Evolutionary conservation across 2,888 invertebrate genomes (phyloP).

Genomic region (Actias luna): DNA sequence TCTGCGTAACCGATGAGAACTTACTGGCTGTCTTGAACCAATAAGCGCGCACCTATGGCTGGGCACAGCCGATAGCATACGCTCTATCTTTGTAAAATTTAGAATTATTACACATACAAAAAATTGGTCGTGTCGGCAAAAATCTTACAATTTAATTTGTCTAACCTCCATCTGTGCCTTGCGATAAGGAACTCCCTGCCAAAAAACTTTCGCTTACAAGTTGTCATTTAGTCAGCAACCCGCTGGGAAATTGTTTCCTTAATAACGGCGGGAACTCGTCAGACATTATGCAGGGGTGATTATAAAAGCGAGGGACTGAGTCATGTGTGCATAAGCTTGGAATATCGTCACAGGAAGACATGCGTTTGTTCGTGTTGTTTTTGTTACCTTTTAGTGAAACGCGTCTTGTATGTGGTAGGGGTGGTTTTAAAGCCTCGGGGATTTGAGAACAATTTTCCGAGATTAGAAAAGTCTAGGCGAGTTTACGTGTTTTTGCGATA

Average conservation of each 20-base stretch:
- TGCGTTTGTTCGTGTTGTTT: background rate
- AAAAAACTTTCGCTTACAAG: background rate
- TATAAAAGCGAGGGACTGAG: slow-evolving; percentile 29
- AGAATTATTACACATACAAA: no score
- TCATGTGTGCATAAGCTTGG: slow-evolving; percentile 4
- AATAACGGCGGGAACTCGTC: slow-evolving; percentile 38
- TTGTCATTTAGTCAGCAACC: background rate
- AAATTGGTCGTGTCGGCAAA: no score
- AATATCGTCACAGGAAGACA: background rate
- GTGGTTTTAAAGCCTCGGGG: background rate
- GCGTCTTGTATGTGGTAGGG: background rate
- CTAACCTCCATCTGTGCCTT: no score
- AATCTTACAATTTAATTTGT: no score
- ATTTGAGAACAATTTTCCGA: background rate
- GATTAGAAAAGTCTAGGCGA: background rate
- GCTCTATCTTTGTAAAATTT: no score
- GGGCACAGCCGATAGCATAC: no score
- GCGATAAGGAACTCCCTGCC: no score
- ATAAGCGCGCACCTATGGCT: no score
- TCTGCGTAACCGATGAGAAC: no score
- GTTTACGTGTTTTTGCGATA: background rate
- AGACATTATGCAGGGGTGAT: slow-evolving; percentile 39
- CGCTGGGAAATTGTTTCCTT: slow-evolving; percentile 17
- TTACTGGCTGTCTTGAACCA: no score
- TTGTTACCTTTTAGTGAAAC: slow-evolving; percentile 6